phyloP scores from a whole-genome alignment of 2,113 vertebrate species.

The Aleadryas rufinucha region DNA sequence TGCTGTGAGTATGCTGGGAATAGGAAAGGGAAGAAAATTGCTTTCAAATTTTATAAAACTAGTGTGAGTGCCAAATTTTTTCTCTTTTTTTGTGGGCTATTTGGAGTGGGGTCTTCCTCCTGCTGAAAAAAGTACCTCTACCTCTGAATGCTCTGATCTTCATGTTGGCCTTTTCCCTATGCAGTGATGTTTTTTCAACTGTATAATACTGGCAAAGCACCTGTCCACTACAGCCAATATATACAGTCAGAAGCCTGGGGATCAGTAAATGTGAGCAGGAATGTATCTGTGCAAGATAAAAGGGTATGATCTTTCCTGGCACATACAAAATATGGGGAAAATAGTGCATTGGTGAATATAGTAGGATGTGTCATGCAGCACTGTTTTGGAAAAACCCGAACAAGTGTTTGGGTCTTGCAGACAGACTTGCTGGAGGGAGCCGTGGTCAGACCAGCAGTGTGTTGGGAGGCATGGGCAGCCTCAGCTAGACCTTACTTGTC shows the following conservation, averaged over 20 bases:
- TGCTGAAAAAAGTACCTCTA: neutral
- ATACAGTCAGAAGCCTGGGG: neutral
- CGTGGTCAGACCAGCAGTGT: neutral
- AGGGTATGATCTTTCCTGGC: neutral
- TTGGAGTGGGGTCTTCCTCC: neutral
- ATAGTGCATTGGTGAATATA: neutral
- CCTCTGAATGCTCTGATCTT: neutral
- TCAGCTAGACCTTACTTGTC: neutral
- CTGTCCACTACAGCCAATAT: neutral
- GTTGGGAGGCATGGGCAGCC: neutral
- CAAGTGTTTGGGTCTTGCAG: neutral
- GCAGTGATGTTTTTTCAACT: neutral
- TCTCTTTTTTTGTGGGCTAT: neutral
- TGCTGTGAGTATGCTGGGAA: neutral
- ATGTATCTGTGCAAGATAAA: neutral
- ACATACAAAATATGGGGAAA: neutral
- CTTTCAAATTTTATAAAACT: conserved; percentile 18
- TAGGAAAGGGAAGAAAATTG: conserved; percentile 5
- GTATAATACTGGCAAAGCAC: neutral
- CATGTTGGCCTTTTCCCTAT: neutral
- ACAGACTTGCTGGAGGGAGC: neutral
- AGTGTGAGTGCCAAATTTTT: neutral
- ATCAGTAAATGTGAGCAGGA: neutral
- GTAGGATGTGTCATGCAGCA: neutral
- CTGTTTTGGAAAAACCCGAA: neutral